phyloP scores from a whole-genome alignment of 2,888 invertebrate genomes.

The Cryptocephalus moraei region DNA sequence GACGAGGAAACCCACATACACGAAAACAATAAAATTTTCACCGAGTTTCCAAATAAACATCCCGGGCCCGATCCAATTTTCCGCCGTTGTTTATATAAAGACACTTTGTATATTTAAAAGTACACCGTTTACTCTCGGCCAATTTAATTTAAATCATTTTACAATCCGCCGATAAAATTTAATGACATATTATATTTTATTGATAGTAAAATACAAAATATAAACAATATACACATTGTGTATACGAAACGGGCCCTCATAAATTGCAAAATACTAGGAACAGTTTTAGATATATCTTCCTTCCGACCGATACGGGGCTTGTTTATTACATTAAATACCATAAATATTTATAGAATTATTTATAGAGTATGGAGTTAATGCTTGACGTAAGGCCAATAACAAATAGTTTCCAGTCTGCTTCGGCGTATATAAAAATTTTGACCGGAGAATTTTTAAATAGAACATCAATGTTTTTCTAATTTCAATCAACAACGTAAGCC shows the following conservation, averaged over 20 bases:
- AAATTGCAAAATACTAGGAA: constrained; percentile 19
- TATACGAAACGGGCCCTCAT: constrained; percentile 19
- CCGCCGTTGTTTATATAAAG: constrained; percentile 10
- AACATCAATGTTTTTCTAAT: too few species aligned
- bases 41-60: too few species aligned
- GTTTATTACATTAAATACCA: constrained; percentile 32
- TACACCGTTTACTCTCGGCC: constrained; percentile 11
- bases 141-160: constrained; percentile 12
- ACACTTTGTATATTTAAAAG: constrained; percentile 15
- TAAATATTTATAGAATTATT: constrained; percentile 34
- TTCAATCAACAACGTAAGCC: too few species aligned
- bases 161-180: constrained; percentile 18
- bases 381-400: too few species aligned
- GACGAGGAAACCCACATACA: too few species aligned
- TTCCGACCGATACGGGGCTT: constrained; percentile 15
- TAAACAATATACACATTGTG: constrained; percentile 19
- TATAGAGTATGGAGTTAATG: too few species aligned
- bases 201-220: constrained; percentile 18
- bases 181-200: constrained; percentile 22
- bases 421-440: too few species aligned
- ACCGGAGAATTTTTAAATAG: too few species aligned
- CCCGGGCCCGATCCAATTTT: not conserved
- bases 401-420: too few species aligned
- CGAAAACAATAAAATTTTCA: too few species aligned
- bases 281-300: constrained; percentile 18